Evolutionary conservation across 2,888 invertebrate genomes (phyloP), one percentile per base, ranked within the genome.

Genomic region (Callinectes sapidus): DNA sequence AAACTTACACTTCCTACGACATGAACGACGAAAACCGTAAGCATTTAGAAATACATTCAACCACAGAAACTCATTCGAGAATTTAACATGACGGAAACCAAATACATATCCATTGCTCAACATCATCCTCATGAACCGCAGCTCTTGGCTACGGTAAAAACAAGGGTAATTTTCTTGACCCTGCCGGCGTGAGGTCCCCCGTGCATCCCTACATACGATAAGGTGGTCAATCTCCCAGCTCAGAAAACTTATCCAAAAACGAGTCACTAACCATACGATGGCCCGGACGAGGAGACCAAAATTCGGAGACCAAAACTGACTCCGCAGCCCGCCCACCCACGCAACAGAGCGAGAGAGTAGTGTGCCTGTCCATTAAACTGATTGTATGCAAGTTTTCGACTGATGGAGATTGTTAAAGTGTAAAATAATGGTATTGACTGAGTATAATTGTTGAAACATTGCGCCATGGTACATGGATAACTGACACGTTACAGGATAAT

Each of bases 201-300:
- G 86, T 55, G 55, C 90, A 86, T 35, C 61, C 55, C 88, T 32
- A 32, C 81, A 71, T 10, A 35, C 54, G 71, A 6, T 48, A 55
- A 77, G 91, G 91, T 91, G 91, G 91, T 88, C 91, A 81, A 81
- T 89, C 91, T 91, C 91, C 91, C 91, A 91, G 91, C 91, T 81
- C n/a, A 89, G 55, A 55, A 18, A 91, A 87, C 85, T 55, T 35
- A 85, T 32, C 54, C 48, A 55, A 48, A 48, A 86, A 55, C 32
- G n/a, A 48, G 32, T 28, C 35, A 86, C 81, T 32, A 39, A 23
- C 35, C 88, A 91, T 77, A 89, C 81, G 32, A 81, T 91, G 91
- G 88, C 81, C 48, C 48, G 91, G 54, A 88, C 89, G 89, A 88
- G 91, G 89, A 35, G 39, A 23, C 85, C 55, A 81, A 54, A 23